Conservation (phyloP, 2,888 invertebrate genomes). For the Brassicogethes aeneus region DNA sequence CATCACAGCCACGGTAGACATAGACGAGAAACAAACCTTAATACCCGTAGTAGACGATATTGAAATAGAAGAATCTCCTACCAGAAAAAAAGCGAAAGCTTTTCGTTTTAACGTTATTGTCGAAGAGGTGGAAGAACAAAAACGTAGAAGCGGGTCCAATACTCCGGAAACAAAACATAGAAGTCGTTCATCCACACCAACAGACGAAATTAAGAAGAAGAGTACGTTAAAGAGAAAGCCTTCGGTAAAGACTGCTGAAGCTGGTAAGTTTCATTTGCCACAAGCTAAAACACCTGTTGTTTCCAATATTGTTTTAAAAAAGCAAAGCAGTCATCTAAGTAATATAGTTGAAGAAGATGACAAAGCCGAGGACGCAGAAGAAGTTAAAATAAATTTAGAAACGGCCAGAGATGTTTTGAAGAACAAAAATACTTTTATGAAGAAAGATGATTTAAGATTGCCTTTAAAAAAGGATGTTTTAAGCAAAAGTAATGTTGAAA, state of each 20-base stretch:
- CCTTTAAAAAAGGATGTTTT: too few species aligned
- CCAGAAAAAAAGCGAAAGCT: conserved; percentile 28
- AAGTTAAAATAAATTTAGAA: too few species aligned
- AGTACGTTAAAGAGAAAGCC: conserved; percentile 6
- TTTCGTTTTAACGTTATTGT: conserved; percentile 38
- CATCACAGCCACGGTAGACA: conserved; percentile 46
- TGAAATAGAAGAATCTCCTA: conserved; percentile 51
- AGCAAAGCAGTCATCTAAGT: conserved; percentile 16
- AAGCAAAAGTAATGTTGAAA: too few species aligned
- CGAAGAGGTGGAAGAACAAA: conserved; percentile 23
- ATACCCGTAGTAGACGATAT: conserved; percentile 51
- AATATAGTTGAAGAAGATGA: conserved; percentile 17
- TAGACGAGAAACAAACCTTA: conserved; percentile 42
- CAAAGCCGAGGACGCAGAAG: too few species aligned
- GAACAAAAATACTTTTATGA: too few species aligned
- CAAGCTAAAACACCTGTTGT: conserved; percentile 21
- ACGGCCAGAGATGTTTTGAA: too few species aligned
- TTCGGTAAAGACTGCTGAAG: background rate
- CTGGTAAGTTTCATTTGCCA: conserved; percentile 21
- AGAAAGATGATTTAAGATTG: too few species aligned
- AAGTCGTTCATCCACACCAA: background rate
- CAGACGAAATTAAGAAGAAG: conserved; percentile 7
- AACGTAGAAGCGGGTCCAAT: conserved; percentile 5
- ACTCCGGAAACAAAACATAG: conserved; percentile 4
- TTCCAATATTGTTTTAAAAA: conserved; percentile 25